A percentile compares a stretch with the other conserved stretches of the same genome.
phyloP scores from a whole-genome alignment of 1,140 invertebrate genomes.

The Colletes latitarsis region DNA sequence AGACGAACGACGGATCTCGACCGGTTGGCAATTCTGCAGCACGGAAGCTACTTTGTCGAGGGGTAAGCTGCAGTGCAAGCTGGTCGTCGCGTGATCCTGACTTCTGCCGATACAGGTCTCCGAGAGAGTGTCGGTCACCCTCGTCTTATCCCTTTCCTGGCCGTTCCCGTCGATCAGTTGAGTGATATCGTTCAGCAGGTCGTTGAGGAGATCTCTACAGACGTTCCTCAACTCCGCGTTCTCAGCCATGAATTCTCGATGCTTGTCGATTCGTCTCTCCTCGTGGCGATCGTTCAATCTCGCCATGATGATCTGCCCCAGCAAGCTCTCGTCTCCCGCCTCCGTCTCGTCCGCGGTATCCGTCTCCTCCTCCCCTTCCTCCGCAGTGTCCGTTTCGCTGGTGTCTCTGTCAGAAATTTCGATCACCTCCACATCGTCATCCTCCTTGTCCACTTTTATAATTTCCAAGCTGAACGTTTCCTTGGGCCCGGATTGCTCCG shows the following conservation, averaged over 20 bases:
- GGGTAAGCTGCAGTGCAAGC: constrained; percentile 77
- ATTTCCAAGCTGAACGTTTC: not conserved
- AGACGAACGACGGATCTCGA: constrained; percentile 12
- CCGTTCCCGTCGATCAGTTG: constrained; percentile 58
- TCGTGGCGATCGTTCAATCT: constrained; percentile 63
- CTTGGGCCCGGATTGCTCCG: not conserved
- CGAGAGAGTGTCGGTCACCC: not conserved
- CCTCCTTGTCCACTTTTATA: not conserved
- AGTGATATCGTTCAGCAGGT: constrained; percentile 70
- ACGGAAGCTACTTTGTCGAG: constrained; percentile 77
- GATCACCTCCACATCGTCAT: not conserved
- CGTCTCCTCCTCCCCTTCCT: constrained; percentile 1
- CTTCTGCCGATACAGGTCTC: constrained; percentile 17
- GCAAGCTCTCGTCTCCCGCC: constrained; percentile 25
- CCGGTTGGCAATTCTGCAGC: constrained; percentile 69
- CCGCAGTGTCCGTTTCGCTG: not conserved
- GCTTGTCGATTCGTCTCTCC: constrained; percentile 67
- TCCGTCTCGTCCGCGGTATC: not conserved
- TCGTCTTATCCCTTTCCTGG: constrained; percentile 21
- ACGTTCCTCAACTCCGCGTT: constrained; percentile 59
- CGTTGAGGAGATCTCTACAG: constrained; percentile 68
- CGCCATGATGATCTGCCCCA: constrained; percentile 40
- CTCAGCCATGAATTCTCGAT: constrained; percentile 8
- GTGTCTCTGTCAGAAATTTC: too few relatives aligned
- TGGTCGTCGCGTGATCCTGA: constrained; percentile 52